phyloP scores from a whole-genome alignment of 2,797 vertebrate genomes.

The Protonibea diacanthus region DNA sequence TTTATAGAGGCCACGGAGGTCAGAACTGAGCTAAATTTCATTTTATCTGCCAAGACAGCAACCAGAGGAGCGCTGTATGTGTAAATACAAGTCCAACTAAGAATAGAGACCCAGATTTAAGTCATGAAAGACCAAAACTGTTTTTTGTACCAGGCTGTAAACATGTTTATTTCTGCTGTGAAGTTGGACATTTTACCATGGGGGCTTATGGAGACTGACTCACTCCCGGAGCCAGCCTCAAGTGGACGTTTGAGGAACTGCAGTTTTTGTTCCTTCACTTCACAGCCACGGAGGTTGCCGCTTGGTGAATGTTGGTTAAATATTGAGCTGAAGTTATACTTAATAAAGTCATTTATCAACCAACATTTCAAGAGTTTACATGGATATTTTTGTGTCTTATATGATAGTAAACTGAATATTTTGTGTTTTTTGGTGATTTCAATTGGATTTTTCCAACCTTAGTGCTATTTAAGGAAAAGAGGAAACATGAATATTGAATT shows the following conservation, averaged over 20 bases:
- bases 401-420: not conserved
- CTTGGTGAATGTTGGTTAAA: not conserved
- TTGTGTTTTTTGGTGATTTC: not conserved
- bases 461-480: not conserved
- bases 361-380: fast-evolving
- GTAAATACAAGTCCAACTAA: not conserved
- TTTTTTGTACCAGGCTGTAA: no score
- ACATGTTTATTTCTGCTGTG: no score
- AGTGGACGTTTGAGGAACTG: no score
- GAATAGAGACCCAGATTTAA: not conserved
- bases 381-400: not conserved
- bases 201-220: no score
- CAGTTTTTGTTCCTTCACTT: no score
- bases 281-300: no score
- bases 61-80: not conserved
- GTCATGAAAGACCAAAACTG: no score
- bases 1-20: slow-evolving; percentile 43
- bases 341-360: not conserved
- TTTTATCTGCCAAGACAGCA: slow-evolving; percentile 11
- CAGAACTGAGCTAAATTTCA: slow-evolving; percentile 65
- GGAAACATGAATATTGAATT: not conserved
- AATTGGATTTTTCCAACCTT: not conserved
- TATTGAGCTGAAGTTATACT: not conserved
- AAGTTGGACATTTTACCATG: no score
- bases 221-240: no score